Percentiles rank a stretch among this genome's conserved stretches.
phyloP scores from a whole-genome alignment of 1,140 invertebrate genomes.

The Panagrolaimus sp. region DNA sequence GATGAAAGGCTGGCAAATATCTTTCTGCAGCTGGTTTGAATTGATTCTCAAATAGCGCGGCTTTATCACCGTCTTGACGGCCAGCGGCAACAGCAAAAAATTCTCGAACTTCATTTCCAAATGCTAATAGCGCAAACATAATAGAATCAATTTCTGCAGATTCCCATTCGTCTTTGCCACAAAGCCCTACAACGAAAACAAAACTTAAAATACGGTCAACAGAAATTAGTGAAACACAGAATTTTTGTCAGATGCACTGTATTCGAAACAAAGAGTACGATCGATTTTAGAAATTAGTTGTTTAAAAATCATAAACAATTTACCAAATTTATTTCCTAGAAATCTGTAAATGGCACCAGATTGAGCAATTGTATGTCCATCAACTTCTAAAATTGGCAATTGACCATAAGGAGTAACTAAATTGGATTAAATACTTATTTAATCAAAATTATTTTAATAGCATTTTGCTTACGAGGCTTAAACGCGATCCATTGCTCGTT shows the following conservation, averaged over 20 bases:
- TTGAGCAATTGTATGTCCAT: neutral
- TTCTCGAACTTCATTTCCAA: neutral
- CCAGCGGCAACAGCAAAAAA: constrained; percentile 5
- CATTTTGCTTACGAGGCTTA: no score
- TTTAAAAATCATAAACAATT: neutral
- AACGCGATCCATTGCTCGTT: no score
- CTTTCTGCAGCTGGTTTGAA: constrained; percentile 16
- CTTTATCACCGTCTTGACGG: neutral
- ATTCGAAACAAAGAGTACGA: no score
- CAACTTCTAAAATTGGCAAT: neutral
- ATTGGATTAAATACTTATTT: no score
- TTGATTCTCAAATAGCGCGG: neutral
- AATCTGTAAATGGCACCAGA: neutral
- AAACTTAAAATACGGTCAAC: no score
- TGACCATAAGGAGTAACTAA: constrained; percentile 2
- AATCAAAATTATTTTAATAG: no score
- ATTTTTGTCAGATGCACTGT: no score
- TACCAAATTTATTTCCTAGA: neutral
- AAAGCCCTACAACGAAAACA: neutral
- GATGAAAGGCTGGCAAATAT: constrained; percentile 4
- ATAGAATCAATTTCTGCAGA: neutral
- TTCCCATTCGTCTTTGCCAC: constrained; percentile 9
- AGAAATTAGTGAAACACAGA: no score
- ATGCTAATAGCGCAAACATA: neutral
- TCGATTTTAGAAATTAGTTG: no score